Base-by-base conservation (phyloP, 2,113 vertebrate species). In the Zosterops pallidus region DNA sequence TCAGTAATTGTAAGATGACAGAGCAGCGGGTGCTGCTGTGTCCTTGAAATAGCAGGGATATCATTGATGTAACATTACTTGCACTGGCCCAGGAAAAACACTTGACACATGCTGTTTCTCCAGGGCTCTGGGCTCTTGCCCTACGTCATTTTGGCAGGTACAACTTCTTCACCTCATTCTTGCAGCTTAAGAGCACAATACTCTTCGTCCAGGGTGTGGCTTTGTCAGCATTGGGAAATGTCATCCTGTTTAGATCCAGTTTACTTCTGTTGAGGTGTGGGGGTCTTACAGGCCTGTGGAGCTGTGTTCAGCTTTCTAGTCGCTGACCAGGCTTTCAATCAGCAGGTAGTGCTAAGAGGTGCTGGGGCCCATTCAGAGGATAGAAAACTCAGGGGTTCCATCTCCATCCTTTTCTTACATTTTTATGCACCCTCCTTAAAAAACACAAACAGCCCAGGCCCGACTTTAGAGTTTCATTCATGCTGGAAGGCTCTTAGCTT, bases 1-100 rank as follows among this genome's bases (percentile, higher is more conserved):
- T 90, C 64, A 72, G 71, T 95, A 77, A 92, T 92, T 90, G 39
- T 83, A 57, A 88, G 75, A 72, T 71, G 72, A 46, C 42, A 60
- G 46, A 57, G 44, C 42, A 80, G 53, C 0, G 10, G 22, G 33
- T 74, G 53, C 59, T 95, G 62, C 77, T 5, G 2, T 87, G 72
- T 78, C 86, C 92, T 95, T 82, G 62, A 79, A 72, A 90, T 80
- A 93, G 75, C 64, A 53, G 68, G 15, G 31, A 14, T 91, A 24
- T 49, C 39, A 44, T 60, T 64, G 29, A 41, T 4, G 12, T 86
- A 65, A 49, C 20, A 3, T 64, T 22, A 35, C 77, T 88, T 57
- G 68, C 59, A 68, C 78, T 80, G 77, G 59, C 55, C 39, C 6
- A 41, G 70, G 55, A 86, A 90, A 65, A 87, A 41, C 21, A 14